These are phyloP conservation scores for Linnaemya vulpina DNA, from an alignment of 2,888 invertebrate species.

Conservation along the genomic window DNA sequence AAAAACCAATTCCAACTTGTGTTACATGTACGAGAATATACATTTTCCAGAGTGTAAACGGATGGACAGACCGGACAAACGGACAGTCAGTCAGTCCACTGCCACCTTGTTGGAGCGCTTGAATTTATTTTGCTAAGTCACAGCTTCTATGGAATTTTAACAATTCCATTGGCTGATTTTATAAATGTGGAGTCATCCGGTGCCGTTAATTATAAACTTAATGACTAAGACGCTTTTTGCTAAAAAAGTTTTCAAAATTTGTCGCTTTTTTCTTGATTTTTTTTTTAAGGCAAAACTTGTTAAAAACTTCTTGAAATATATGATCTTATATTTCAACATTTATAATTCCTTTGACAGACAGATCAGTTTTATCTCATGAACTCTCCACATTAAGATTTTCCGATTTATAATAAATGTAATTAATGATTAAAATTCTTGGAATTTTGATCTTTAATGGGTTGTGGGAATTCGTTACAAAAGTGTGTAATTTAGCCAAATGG, in stretches of 20 bases:
- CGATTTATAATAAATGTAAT: background rate
- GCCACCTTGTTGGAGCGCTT: background rate
- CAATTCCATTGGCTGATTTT: slow-evolving; percentile 20
- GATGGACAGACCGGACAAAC: background rate
- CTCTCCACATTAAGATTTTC: background rate
- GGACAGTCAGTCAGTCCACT: background rate
- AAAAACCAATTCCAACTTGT: slow-evolving; percentile 23
- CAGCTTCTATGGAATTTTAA: slow-evolving; percentile 64
- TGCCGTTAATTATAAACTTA: slow-evolving; percentile 71
- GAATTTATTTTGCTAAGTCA: slow-evolving; percentile 58
- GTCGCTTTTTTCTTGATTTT: background rate
- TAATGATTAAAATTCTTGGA: slow-evolving; percentile 26
- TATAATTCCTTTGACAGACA: slow-evolving; percentile 1
- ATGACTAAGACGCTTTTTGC: slow-evolving; percentile 46
- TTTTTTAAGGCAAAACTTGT: background rate
- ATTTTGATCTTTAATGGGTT: slow-evolving; percentile 8
- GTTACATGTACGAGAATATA: slow-evolving; percentile 12
- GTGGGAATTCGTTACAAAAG: slow-evolving; percentile 3
- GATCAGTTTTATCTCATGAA: slow-evolving; percentile 17
- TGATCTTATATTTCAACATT: background rate
- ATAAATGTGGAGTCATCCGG: slow-evolving; percentile 65
- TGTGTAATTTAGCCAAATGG: too few relatives aligned
- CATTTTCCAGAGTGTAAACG: background rate
- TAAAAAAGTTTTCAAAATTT: slow-evolving; percentile 19
- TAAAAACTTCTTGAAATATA: background rate